phyloP scores from a whole-genome alignment of 2,113 vertebrate species.

The Scalopus aquaticus region DNA sequence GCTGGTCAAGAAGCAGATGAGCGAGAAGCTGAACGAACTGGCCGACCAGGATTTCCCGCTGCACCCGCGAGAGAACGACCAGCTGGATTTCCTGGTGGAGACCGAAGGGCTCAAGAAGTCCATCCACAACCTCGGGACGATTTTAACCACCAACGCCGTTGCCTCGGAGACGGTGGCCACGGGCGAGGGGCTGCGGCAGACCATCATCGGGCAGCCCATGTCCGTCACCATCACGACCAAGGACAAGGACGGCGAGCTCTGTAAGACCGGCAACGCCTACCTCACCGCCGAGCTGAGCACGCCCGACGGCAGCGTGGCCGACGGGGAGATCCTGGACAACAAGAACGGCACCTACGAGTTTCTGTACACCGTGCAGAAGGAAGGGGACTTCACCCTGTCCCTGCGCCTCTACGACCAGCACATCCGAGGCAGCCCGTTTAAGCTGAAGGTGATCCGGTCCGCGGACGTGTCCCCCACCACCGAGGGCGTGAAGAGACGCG shows the following conservation, averaged over 20 bases:
- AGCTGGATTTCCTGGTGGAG: conserved; percentile 95
- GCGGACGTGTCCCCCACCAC: conserved; percentile 90
- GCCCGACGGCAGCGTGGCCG: conserved; percentile 89
- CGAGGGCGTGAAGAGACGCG: conserved; percentile 93
- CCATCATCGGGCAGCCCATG: conserved; percentile 92
- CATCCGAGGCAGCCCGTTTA: conserved; percentile 97
- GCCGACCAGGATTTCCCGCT: conserved; percentile 91
- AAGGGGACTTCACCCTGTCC: conserved; percentile 93
- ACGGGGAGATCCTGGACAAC: conserved; percentile 95
- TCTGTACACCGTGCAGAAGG: conserved; percentile 92
- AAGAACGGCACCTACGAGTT: conserved; percentile 98
- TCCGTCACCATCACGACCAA: conserved; percentile 96
- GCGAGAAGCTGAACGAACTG: conserved; percentile 93
- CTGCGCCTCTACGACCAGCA: conserved; percentile 95
- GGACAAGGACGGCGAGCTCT: conserved; percentile 96
- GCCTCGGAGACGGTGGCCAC: conserved; percentile 96
- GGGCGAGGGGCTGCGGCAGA: conserved; percentile 94
- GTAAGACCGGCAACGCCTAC: conserved; percentile 95
- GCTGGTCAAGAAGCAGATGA: conserved; percentile 98
- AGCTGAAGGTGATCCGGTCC: conserved; percentile 92
- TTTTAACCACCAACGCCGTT: conserved; percentile 95
- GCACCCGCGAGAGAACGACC: conserved; percentile 95
- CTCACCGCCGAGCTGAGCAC: conserved; percentile 93
- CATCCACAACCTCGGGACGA: conserved; percentile 96
- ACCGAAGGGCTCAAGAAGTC: conserved; percentile 97